Percentiles rank a stretch among this genome's conserved stretches.
phyloP scores from a whole-genome alignment of 2,888 invertebrate species.

The Cetonia aurata region DNA sequence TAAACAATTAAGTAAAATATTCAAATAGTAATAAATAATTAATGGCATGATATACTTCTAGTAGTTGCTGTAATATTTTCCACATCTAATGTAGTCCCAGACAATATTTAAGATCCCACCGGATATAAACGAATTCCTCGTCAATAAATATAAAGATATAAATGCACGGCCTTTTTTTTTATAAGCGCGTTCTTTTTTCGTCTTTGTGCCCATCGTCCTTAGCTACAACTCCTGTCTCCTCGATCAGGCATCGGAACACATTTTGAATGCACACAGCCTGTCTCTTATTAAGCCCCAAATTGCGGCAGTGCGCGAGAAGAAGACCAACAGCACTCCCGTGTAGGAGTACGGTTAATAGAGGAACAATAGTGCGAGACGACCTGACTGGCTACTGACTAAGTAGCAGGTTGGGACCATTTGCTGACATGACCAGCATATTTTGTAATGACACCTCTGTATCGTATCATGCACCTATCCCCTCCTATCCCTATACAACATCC shows the following conservation, averaged over 20 bases:
- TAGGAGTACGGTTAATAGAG: constrained; percentile 58
- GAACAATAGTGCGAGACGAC: constrained; percentile 61
- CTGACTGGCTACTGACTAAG: constrained; percentile 67
- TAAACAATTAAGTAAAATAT: too few species aligned
- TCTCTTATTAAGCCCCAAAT: constrained; percentile 14
- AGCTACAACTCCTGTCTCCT: constrained; percentile 25
- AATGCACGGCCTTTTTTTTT: constrained; percentile 22
- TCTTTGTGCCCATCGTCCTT: constrained; percentile 15
- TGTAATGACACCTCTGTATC: constrained; percentile 64
- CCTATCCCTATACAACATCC: constrained; percentile 60
- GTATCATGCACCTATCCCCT: constrained; percentile 59
- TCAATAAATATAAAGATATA: constrained; percentile 50
- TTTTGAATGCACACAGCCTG: constrained; percentile 25
- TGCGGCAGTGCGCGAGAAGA: constrained; percentile 48
- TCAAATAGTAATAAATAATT: too few species aligned
- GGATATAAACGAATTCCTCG: constrained; percentile 54
- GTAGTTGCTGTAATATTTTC: too few species aligned
- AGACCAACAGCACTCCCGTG: constrained; percentile 54
- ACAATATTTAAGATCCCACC: constrained; percentile 49
- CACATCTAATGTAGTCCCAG: too few species aligned
- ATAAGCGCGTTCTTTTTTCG: constrained; percentile 19
- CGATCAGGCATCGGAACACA: constrained; percentile 8
- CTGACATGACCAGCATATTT: constrained; percentile 66
- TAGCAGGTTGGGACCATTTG: constrained; percentile 67
- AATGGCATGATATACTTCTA: too few species aligned